A percentile compares a stretch with the other conserved stretches of the same genome.
Evolutionary conservation across 2,113 vertebrate genomes (phyloP).

Genomic region (Pelecanus crispus): DNA sequence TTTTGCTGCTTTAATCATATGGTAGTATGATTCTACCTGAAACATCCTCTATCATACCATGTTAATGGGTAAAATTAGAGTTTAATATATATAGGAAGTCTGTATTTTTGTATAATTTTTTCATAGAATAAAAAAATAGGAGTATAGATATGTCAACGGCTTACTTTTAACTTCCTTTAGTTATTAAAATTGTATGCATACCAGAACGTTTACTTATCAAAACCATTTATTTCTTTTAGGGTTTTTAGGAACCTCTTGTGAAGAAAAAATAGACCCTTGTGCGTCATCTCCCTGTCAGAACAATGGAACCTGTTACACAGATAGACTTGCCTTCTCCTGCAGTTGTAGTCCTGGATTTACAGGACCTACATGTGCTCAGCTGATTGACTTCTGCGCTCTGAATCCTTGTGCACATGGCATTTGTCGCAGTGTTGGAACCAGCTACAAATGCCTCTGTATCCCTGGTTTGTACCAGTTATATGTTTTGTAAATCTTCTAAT

Average conservation of each 20-base stretch:
- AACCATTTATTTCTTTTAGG: slow-evolving; percentile 64
- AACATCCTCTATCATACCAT: neutral
- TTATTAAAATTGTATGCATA: neutral
- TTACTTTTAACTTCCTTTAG: neutral
- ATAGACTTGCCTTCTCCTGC: slow-evolving; percentile 79
- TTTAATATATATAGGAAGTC: neutral
- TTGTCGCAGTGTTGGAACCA: slow-evolving; percentile 92
- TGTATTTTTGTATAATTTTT: neutral
- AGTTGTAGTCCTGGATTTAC: slow-evolving; percentile 91
- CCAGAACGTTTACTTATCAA: neutral
- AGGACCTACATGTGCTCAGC: slow-evolving; percentile 85
- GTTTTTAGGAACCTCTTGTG: slow-evolving; percentile 84
- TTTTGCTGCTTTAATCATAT: neutral
- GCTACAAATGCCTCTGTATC: slow-evolving; percentile 94
- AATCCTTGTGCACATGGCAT: slow-evolving; percentile 93
- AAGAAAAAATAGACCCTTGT: slow-evolving; percentile 89
- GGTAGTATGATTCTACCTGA: neutral
- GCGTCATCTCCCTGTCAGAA: slow-evolving; percentile 89
- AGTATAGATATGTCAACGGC: neutral
- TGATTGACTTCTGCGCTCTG: slow-evolving; percentile 95
- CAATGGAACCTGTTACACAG: slow-evolving; percentile 87
- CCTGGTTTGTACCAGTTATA: slow-evolving; percentile 78
- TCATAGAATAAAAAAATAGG: neutral
- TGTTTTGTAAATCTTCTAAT: neutral
- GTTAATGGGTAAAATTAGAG: neutral